phyloP scores from a whole-genome alignment of 1,140 invertebrate genomes.

The Grapholita molesta region DNA sequence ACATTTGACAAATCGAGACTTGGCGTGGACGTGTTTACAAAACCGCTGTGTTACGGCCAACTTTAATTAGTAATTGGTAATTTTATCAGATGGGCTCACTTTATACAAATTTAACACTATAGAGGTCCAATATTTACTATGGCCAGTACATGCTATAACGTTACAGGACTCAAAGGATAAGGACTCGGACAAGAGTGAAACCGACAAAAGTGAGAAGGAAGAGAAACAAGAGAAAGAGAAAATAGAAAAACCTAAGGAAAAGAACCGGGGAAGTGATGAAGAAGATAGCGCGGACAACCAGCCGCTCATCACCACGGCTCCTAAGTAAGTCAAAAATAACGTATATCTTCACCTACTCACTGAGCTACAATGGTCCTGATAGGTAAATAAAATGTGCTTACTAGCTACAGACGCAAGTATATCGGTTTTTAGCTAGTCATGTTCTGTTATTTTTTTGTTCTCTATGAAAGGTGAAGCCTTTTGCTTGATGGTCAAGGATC shows the following conservation, averaged over 20 bases:
- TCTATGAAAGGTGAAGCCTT: too few relatives aligned
- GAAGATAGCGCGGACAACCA: conserved; percentile 72
- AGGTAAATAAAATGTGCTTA: too few relatives aligned
- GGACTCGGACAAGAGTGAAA: conserved; percentile 71
- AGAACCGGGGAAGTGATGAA: conserved; percentile 70
- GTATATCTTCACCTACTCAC: not conserved
- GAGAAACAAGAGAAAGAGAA: conserved; percentile 65
- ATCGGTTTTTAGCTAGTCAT: too few relatives aligned
- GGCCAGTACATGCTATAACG: conserved; percentile 23
- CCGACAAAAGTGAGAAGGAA: conserved; percentile 67
- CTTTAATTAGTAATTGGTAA: not conserved
- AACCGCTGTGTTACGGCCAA: too few relatives aligned
- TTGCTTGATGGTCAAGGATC: too few relatives aligned
- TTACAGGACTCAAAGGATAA: conserved; percentile 70
- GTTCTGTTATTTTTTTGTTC: too few relatives aligned
- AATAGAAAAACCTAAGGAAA: conserved; percentile 72
- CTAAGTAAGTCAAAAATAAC: conserved; percentile 52
- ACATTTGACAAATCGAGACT: too few relatives aligned
- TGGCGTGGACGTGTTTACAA: too few relatives aligned
- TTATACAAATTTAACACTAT: not conserved
- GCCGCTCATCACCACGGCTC: conserved; percentile 48
- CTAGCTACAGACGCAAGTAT: too few relatives aligned
- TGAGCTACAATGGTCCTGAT: too few relatives aligned
- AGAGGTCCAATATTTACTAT: not conserved
- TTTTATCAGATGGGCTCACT: not conserved